phyloP scores from a whole-genome alignment of 1,140 invertebrate genomes.

The Solen grandis region DNA sequence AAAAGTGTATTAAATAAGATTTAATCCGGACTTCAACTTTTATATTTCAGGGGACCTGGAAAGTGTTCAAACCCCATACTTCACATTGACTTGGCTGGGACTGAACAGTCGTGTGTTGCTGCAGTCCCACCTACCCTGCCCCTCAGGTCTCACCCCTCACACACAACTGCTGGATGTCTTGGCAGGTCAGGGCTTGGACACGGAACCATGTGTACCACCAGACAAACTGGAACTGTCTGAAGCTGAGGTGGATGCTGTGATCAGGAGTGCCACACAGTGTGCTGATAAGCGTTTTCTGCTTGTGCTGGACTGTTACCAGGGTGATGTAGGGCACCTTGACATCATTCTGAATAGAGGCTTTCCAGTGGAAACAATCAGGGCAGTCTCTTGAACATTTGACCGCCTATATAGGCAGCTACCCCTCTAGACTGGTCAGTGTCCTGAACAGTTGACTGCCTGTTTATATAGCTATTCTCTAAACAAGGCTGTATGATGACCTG shows the following conservation, averaged over 20 bases:
- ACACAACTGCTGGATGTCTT: constrained; percentile 1
- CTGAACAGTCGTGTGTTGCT: constrained; percentile 36
- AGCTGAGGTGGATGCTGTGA: constrained; percentile 1
- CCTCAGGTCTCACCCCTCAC: neutral
- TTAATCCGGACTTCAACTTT: too few relatives aligned
- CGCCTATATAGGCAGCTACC: too few relatives aligned
- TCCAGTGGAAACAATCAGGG: constrained; percentile 16
- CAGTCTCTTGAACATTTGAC: too few relatives aligned
- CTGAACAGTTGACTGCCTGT: too few relatives aligned
- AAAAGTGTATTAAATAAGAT: too few relatives aligned
- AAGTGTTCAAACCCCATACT: constrained; percentile 4
- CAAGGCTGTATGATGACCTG: too few relatives aligned
- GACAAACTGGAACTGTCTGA: neutral
- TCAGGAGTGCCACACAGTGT: constrained; percentile 23
- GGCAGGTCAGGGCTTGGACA: neutral
- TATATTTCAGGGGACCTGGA: neutral
- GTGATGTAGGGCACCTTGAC: constrained; percentile 2
- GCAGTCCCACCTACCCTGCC: constrained; percentile 3
- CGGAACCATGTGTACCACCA: neutral
- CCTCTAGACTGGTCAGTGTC: too few relatives aligned
- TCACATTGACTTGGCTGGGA: constrained; percentile 45
- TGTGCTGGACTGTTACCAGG: constrained; percentile 43
- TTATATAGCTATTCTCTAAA: too few relatives aligned
- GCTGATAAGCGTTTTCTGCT: constrained; percentile 30
- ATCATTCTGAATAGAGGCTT: constrained; percentile 45